Evolutionary conservation across 1,140 invertebrate species (phyloP), one percentile per base, ranked within the genome.

Genomic region (Thalassaphorura encarpata): DNA sequence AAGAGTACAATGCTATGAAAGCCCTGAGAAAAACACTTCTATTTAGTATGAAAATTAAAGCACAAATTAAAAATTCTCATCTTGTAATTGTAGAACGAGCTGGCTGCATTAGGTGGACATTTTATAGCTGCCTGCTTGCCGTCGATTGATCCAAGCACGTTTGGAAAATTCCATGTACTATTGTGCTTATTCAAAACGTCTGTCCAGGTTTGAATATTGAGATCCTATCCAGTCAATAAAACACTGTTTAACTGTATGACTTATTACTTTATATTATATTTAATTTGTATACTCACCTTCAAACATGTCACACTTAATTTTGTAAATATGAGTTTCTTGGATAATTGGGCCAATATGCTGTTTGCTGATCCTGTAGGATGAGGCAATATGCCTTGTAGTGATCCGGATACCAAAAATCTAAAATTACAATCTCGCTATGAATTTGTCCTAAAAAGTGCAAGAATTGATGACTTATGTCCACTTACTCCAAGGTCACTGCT

Each of bases 11-110:
- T 65, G 3, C 58, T 67, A 27, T 69, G 53, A 11, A 70, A 53
- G 15, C 70, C 69, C 50, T 60, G 26, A 5, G 21, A 41, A 53
- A n/a, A n/a, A n/a, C n/a, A n/a, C n/a, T n/a, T n/a, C n/a, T n/a
- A n/a, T n/a, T n/a, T n/a, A n/a, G n/a, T n/a, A n/a, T n/a, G n/a
- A n/a, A n/a, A n/a, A n/a, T n/a, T n/a, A n/a, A n/a, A n/a, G n/a
- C n/a, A n/a, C n/a, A n/a, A n/a, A n/a, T n/a, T n/a, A n/a, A n/a
- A n/a, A n/a, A n/a, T n/a, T n/a, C n/a, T n/a, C n/a, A 54, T 56
- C 46, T 75, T 76, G 65, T 75, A 76, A 64, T 75, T 74, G 54
- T 67, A 75, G 64, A 68, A 75, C 21, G 52, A 31, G 15, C 69
- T 71, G n/a, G 70, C 72, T 52, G 52, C 60, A 33, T 60, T 47